These are phyloP conservation scores for Sanderia malayensis DNA, from an alignment of 30 jellyfish, hydroid and myxozoan genomes.

Conservation along the genomic window DNA sequence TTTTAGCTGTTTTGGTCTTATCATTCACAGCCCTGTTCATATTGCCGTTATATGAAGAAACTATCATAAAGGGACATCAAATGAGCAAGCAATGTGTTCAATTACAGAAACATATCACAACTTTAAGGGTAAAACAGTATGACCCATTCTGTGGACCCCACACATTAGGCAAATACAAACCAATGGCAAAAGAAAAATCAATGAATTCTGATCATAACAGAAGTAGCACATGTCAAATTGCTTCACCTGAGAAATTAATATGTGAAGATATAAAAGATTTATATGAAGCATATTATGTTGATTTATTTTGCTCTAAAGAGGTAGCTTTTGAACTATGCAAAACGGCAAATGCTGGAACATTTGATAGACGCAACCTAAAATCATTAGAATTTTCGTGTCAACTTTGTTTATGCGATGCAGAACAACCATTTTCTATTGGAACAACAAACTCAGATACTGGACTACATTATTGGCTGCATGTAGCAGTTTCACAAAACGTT, in stretches of 20 bases:
- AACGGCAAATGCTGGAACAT: background rate
- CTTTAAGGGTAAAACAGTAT: background rate
- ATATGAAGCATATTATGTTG: background rate
- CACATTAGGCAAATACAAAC: background rate
- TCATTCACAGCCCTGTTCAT: background rate
- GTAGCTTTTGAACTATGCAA: constrained; percentile 11
- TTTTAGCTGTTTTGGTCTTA: background rate
- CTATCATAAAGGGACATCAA: background rate
- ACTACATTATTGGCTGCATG: background rate
- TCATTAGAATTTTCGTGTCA: constrained; percentile 8
- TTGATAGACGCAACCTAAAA: background rate
- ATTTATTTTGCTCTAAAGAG: background rate
- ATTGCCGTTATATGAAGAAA: background rate
- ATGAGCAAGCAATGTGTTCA: no score
- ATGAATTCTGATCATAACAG: background rate
- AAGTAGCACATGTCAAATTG: background rate
- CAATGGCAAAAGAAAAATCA: background rate
- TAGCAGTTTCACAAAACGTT: background rate
- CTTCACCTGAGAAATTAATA: background rate
- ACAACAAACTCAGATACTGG: constrained; percentile 15
- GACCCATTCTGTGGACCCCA: constrained; percentile 59
- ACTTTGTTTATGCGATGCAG: constrained; percentile 4
- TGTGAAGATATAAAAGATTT: constrained; percentile 9
- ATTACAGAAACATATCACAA: no score
- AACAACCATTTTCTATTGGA: constrained; percentile 7